A percentile compares a stretch with the other conserved stretches of the same genome.
phyloP scores from a whole-genome alignment of 2,113 vertebrate genomes.

The Cinclus cinclus region DNA sequence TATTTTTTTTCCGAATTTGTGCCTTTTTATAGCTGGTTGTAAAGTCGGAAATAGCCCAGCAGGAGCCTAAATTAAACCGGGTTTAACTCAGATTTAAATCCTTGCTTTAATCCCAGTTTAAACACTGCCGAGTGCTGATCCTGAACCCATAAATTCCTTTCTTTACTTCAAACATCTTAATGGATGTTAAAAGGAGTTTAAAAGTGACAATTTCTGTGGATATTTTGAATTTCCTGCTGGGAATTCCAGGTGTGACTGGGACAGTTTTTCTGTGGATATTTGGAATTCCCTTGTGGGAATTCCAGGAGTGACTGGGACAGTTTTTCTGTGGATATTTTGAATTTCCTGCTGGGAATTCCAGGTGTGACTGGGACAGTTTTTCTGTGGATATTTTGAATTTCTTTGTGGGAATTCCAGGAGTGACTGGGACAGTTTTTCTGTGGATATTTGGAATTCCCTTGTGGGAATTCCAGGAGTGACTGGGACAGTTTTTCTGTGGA shows the following conservation, averaged over 20 bases:
- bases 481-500: rapidly evolving
- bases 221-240: not conserved
- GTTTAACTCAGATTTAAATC: not conserved
- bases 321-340: not conserved
- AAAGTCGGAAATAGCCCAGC: not conserved
- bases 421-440: no score
- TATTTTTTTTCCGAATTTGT: no score
- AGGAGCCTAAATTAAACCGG: not conserved
- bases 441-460: not conserved
- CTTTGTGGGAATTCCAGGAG: not conserved
- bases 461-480: not conserved
- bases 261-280: no score
- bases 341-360: not conserved
- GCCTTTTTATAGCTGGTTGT: not conserved
- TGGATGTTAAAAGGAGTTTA: not conserved
- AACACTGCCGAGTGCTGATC: not conserved
- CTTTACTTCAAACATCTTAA: not conserved
- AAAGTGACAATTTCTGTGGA: not conserved
- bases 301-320: no score
- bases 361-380: no score
- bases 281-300: no score
- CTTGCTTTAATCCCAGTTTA: rapidly evolving
- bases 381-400: no score
- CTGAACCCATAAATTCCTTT: not conserved
- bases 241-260: no score